Evolutionary conservation across 2,113 vertebrate genomes (phyloP).

Genomic region (Chaenocephalus aceratus): DNA sequence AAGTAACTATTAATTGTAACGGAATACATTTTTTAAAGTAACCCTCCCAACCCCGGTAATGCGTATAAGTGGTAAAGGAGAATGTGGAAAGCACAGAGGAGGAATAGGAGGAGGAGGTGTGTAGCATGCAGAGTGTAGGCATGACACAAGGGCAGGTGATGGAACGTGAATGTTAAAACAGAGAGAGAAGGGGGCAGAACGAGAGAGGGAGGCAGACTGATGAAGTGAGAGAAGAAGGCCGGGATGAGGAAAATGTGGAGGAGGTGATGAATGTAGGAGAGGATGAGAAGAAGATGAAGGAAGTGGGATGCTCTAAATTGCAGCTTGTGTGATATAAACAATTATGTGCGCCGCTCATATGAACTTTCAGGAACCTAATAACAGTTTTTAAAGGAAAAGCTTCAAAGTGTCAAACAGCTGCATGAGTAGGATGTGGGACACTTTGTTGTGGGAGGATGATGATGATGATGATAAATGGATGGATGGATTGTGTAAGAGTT

Average conservation of each 20-base stretch:
- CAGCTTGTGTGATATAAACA: constrained; percentile 17
- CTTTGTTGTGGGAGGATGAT: not conserved
- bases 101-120: constrained; percentile 32
- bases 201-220: constrained; percentile 34
- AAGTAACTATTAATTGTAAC: no score
- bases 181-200: constrained; percentile 32
- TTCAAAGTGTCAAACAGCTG: constrained; percentile 2
- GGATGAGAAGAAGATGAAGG: constrained; percentile 43
- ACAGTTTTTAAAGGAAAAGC: not conserved
- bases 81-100: constrained; percentile 12
- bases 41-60: not conserved
- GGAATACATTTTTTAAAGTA: no score
- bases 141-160: constrained; percentile 70
- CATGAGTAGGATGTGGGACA: constrained; percentile 1
- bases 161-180: constrained; percentile 68
- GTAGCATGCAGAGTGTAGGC: constrained; percentile 52
- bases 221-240: constrained; percentile 51
- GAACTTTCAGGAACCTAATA: constrained; percentile 3
- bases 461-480: not conserved
- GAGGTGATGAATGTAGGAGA: constrained; percentile 67
- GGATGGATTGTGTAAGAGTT: constrained; percentile 5
- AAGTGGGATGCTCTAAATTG: constrained; percentile 52
- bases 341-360: constrained; percentile 2
- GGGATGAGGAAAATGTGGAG: constrained; percentile 55
- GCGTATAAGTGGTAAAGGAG: constrained; percentile 22